Base-by-base conservation (phyloP, 2,113 vertebrate genomes). In the Serinus canaria region DNA sequence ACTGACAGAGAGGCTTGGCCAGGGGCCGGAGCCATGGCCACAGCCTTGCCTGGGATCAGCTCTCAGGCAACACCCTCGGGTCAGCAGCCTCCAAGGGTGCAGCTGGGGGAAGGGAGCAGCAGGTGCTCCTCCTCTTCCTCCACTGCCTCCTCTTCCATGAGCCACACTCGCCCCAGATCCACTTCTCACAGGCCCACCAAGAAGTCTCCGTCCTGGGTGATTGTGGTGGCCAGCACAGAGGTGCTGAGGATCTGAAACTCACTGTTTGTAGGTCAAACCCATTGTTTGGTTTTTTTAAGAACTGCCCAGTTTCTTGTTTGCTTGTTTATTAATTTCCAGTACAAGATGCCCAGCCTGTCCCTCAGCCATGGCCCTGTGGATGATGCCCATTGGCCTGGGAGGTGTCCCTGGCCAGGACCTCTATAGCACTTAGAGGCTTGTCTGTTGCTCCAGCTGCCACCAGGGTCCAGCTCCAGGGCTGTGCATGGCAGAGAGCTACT, bases 1-100 rank as follows among this genome's bases (percentile, higher is more conserved):
- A 1, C 50, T 1, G 4, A 62, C 22, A 27, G 27, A 22, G 0
- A 0, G 0, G 35, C 37, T 39, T 41, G n/a, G 53, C 44, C 35
- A 7, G 33, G 47, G 33, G 19, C 31, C 62, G 66, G 60, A 64
- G 53, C 5, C 4, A 0, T 18, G 39, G 27, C 27, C 1, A 0
- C 21, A 20, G 41, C 30, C 46, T 73, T 47, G 33, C 33, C 55
- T 19, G 49, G 1, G 11, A 14, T 23, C 4, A 1, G 56, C 43
- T 47, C 27, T 41, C 0, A 3, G 59, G 47, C 44, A 83, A 73
- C 8, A 5, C 35, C 3, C 2, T 18, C 0, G 0, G 58, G 30
- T 35, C 87, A 53, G 81, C 77, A 77, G 52, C n/a, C 24, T 66
- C 49, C 2, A 2, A 15, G 47, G 39, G 35, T 3, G 3, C 21